Evolutionary conservation across 2,888 invertebrate genomes (phyloP).

Genomic region (Dasysyrphus albostriatus): DNA sequence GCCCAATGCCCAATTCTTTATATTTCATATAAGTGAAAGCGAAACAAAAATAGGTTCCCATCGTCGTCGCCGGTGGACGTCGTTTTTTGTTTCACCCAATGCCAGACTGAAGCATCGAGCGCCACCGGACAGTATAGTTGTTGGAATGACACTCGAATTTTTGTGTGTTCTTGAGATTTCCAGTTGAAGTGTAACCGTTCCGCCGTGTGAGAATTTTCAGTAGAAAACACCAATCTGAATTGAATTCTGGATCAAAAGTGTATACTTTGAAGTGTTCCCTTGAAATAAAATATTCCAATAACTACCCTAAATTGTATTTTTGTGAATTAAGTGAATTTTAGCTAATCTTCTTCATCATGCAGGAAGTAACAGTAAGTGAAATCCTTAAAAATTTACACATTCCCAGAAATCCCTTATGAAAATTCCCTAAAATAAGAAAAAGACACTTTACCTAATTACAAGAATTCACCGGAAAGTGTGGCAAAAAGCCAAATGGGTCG

Average conservation of each 20-base stretch:
- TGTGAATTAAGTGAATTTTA: constrained; percentile 12
- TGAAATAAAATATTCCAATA: neutral
- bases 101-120: constrained; percentile 62
- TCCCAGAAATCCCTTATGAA: constrained; percentile 2
- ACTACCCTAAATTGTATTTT: neutral
- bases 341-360: constrained; percentile 43
- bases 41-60: constrained; percentile 22
- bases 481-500: constrained; percentile 69
- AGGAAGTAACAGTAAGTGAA: constrained; percentile 69
- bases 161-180: constrained; percentile 64
- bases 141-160: constrained; percentile 65
- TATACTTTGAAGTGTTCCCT: constrained; percentile 2
- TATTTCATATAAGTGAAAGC: constrained; percentile 8
- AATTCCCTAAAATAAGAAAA: constrained; percentile 27
- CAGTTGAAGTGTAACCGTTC: constrained; percentile 71
- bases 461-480: constrained; percentile 34
- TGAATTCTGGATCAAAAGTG: neutral
- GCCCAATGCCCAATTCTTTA: neutral
- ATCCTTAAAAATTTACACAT: constrained; percentile 6
- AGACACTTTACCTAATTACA: constrained; percentile 60
- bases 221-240: neutral
- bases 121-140: constrained; percentile 71
- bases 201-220: constrained; percentile 46
- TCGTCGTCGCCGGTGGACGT: constrained; percentile 1
- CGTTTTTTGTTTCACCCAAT: constrained; percentile 41